Conservation (phyloP, 2,113 vertebrate genomes). For the Mixornis gularis region DNA sequence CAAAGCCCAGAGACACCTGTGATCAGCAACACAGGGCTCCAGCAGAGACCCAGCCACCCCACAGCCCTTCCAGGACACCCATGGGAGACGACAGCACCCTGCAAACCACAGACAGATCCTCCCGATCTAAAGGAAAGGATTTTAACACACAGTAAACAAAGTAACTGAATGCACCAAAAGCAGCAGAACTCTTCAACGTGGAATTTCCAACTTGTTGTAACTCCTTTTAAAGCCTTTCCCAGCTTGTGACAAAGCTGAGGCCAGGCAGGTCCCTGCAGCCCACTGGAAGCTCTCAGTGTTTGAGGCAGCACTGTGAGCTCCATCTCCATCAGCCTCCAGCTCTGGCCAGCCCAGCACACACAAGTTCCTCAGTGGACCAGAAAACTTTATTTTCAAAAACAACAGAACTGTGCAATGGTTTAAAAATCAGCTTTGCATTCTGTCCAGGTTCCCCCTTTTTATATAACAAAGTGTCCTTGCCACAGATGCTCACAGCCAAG, state of each 20-base stretch:
- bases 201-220: accelerated
- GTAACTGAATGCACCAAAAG: background rate
- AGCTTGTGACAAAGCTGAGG: background rate
- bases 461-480: background rate
- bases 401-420: background rate
- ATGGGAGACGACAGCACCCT: accelerated
- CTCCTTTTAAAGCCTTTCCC: background rate
- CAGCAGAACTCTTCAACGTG: background rate
- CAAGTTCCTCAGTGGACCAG: background rate
- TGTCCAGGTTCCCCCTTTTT: background rate
- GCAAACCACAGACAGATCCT: background rate
- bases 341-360: accelerated
- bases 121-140: accelerated
- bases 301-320: accelerated
- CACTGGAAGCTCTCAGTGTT: background rate
- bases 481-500: background rate
- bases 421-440: background rate
- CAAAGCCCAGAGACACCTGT: accelerated
- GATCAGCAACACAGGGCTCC: accelerated
- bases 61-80: background rate
- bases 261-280: background rate
- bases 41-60: background rate
- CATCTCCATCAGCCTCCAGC: background rate
- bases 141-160: accelerated
- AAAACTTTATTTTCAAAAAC: background rate